phyloP scores from a whole-genome alignment of 37 sponge, comb jelly and placozoan species.

The Hexactinellida sp. region DNA sequence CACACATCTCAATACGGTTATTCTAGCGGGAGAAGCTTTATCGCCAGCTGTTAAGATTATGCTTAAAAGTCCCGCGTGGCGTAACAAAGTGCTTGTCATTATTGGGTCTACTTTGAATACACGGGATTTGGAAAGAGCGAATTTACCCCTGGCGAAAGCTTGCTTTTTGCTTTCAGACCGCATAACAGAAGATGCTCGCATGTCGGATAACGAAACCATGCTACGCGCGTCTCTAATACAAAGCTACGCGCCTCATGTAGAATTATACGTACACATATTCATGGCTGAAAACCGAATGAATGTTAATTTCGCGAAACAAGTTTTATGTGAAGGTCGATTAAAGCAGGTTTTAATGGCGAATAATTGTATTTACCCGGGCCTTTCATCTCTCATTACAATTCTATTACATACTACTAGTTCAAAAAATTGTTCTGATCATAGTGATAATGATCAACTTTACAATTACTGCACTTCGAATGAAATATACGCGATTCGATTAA shows the following conservation, averaged over 20 bases:
- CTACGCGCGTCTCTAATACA: conserved; percentile 53
- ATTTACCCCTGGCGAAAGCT: not conserved
- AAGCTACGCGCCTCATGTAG: conserved; percentile 35
- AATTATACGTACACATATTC: conserved; percentile 48
- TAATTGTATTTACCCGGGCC: conserved; percentile 45
- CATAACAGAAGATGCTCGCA: not conserved
- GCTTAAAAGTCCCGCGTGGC: not conserved
- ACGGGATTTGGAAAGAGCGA: not conserved
- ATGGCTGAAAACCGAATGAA: conserved; percentile 36
- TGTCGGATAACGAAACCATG: conserved; percentile 46
- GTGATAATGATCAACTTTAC: not conserved
- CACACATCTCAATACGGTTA: not conserved
- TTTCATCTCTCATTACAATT: conserved; percentile 42
- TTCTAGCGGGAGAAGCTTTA: not conserved
- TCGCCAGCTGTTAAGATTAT: not conserved
- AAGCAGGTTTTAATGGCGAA: conserved; percentile 45
- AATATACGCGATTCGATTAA: not conserved
- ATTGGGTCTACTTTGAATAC: not conserved
- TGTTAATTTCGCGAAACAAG: conserved; percentile 32
- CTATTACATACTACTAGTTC: conserved; percentile 53
- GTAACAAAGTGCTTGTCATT: not conserved
- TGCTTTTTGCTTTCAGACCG: not conserved
- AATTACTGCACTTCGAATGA: not conserved
- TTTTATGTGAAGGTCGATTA: conserved; percentile 50
- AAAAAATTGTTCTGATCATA: not conserved